phyloP scores from a whole-genome alignment of 2,888 invertebrate species.

The Tortrix viridana region DNA sequence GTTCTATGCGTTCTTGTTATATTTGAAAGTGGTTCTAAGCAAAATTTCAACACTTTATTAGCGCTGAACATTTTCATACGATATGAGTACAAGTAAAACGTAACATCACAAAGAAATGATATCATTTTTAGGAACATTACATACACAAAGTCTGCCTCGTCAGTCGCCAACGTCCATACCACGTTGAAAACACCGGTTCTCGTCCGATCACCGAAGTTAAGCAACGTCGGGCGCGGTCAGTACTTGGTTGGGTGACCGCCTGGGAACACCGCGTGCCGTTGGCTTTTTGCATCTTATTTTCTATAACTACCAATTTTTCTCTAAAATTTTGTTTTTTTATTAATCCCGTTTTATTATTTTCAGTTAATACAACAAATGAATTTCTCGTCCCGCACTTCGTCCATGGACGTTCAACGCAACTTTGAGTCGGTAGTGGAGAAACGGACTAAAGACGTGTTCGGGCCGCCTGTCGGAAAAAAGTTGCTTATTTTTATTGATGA shows the following conservation, averaged over 20 bases:
- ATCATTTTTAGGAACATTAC: neutral
- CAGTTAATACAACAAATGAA: conserved; percentile 93
- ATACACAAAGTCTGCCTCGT: neutral
- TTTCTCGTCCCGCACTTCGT: conserved; percentile 96
- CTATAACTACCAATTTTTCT: conserved; percentile 20
- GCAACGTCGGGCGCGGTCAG: conserved; percentile 47
- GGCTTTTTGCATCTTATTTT: conserved; percentile 39
- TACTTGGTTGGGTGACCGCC: conserved; percentile 50
- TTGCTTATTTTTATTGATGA: conserved; percentile 96
- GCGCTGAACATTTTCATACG: no score
- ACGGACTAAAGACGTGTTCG: conserved; percentile 94
- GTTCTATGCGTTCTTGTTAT: no score
- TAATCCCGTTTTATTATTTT: conserved; percentile 13
- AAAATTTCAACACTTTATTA: no score
- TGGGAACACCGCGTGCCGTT: conserved; percentile 47
- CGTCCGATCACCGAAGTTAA: conserved; percentile 51
- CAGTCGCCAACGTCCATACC: conserved; percentile 44
- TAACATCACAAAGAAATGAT: neutral
- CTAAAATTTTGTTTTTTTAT: conserved; percentile 16
- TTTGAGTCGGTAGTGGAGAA: conserved; percentile 95
- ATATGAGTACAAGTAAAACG: no score
- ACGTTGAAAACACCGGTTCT: conserved; percentile 48
- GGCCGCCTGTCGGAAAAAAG: conserved; percentile 95
- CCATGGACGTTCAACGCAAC: conserved; percentile 94
- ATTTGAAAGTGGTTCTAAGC: no score